Evolutionary conservation across 2,113 vertebrate species (phyloP).

Genomic region (Hippolais icterina): DNA sequence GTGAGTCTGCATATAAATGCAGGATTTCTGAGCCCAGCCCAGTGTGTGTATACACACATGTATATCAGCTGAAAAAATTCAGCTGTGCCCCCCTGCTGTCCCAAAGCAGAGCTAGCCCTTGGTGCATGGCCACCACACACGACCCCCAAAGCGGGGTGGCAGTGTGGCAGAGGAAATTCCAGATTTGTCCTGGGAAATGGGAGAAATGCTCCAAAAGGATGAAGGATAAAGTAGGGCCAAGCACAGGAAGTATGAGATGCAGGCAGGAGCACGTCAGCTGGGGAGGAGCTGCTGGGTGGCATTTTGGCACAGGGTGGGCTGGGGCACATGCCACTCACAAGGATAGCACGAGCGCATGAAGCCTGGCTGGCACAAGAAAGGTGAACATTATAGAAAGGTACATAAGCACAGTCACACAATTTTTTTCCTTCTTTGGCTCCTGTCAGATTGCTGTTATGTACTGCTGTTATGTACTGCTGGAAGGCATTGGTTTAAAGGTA

Average conservation of each 20-base stretch:
- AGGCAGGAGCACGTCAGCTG: not conserved
- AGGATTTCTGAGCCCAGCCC: not conserved
- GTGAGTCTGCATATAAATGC: not conserved
- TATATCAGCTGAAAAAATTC: not conserved
- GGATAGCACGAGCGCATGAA: accelerated
- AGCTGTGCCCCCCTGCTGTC: not conserved
- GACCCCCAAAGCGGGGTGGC: too few species aligned
- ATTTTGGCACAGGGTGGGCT: not conserved
- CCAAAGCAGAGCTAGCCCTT: not conserved
- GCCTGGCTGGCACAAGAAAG: not conserved
- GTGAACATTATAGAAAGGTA: not conserved
- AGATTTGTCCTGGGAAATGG: not conserved
- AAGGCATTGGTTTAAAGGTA: not conserved
- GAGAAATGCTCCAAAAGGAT: not conserved
- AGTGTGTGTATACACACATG: accelerated
- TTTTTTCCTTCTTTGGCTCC: not conserved
- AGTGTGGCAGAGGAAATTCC: not conserved
- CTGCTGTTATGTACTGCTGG: not conserved
- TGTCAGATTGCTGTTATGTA: not conserved
- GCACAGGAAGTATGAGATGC: accelerated
- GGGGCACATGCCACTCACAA: not conserved
- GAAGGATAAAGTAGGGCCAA: not conserved
- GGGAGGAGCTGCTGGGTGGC: not conserved
- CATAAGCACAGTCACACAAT: not conserved
- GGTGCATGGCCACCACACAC: accelerated